A percentile compares a stretch with the other conserved stretches of the same genome.
Evolutionary conservation across 1,140 invertebrate species (phyloP).

Genomic region (Camponotus floridanus): DNA sequence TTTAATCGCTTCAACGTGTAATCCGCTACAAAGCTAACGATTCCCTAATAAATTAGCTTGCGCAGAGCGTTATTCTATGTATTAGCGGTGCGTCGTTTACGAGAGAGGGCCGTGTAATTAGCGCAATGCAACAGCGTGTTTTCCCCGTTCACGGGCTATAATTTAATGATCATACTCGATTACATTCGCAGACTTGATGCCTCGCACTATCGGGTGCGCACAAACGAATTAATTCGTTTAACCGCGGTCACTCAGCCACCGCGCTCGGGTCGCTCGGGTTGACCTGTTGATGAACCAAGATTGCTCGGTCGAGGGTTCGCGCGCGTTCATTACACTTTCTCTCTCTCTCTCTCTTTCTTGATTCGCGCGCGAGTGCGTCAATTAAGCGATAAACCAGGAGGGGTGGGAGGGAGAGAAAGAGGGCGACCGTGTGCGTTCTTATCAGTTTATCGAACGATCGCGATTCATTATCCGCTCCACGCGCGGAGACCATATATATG

Average conservation of each 20-base stretch:
- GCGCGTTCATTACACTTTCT: constrained; percentile 58
- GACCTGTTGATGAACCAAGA: constrained; percentile 70
- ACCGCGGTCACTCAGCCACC: constrained; percentile 40
- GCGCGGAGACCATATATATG: background rate
- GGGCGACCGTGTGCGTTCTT: background rate
- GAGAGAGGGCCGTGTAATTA: constrained; percentile 6
- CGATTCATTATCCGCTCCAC: background rate
- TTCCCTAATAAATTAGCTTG: too few relatives aligned
- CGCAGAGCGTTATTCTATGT: too few relatives aligned
- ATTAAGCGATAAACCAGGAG: constrained; percentile 59
- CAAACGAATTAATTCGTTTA: constrained; percentile 73
- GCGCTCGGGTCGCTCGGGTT: constrained; percentile 58
- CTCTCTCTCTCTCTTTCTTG: constrained; percentile 4
- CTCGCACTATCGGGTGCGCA: background rate
- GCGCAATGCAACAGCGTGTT: background rate
- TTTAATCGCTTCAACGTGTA: background rate
- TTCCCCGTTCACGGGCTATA: background rate
- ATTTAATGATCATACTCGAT: constrained; percentile 52
- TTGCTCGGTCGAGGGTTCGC: constrained; percentile 60
- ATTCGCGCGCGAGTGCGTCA: background rate
- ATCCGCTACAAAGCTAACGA: background rate
- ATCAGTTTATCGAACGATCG: constrained; percentile 9
- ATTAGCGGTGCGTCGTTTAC: background rate
- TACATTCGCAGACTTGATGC: background rate
- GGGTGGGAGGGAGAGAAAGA: too few relatives aligned